Evolutionary conservation across 2,888 invertebrate genomes (phyloP), one percentile per base, ranked within the genome.

Genomic region (Zonitis immaculata): DNA sequence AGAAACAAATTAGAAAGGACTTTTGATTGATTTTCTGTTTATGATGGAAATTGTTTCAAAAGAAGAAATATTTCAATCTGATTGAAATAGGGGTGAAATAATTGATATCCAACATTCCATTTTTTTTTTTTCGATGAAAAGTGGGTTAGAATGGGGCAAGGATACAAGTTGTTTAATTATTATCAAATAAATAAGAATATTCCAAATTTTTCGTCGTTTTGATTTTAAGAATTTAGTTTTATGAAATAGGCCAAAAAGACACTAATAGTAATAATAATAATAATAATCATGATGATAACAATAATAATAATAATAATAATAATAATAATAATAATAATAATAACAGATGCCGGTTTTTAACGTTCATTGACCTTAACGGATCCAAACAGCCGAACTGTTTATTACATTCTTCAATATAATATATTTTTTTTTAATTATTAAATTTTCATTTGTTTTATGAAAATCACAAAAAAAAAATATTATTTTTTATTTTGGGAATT

Each of bases 111-210:
- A 3, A 5, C 11, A 30, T n/a, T 5, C 6, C 4, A n/a, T n/a
- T 39, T 47, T 49, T 50, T n/a, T n/a, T n/a, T n/a, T n/a, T n/a
- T n/a, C n/a, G 32, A 32, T 28, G 51, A 56, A 62, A 70, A 68
- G 64, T 62, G 58, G 69, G 69, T 69, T 69, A 71, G 62, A 65
- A n/a, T 62, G 66, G 66, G 65, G 66, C 67, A 69, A 66, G 67
- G 67, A 69, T 66, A 69, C 62, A 61, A 55, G 58, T 60, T 54
- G 59, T 56, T 56, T 61, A 62, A 63, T 54, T 60, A 61, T 59
- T 20, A 51, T 39, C 9, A 5, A 18, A 39, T 20, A n/a, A n/a
- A n/a, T n/a, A n/a, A n/a, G n/a, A n/a, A n/a, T n/a, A n/a, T n/a
- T n/a, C n/a, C n/a, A n/a, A n/a, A n/a, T n/a, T n/a, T n/a, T n/a